Base-by-base conservation (phyloP, 2,113 vertebrate genomes). In the Ictalurus furcatus region DNA sequence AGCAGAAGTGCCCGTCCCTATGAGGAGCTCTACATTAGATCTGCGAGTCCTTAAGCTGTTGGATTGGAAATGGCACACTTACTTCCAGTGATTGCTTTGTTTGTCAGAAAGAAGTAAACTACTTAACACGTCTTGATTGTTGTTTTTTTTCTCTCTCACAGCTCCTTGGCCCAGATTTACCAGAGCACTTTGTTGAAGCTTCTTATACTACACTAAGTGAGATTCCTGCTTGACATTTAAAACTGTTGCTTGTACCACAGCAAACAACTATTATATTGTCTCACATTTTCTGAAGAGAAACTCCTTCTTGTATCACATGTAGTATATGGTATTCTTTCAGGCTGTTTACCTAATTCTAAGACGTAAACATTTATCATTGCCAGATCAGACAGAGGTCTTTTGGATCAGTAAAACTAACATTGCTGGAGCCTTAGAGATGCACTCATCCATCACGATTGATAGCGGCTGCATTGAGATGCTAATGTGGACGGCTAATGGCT, bases 391-490 rank as follows among this genome's bases (percentile, higher is more conserved):
- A 84, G 23, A 84, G 63, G 56, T 65, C 56, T 84, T 91, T 84
- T 19, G 44, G 85, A 85, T n/a, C 84, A 65, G 86, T 86, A 71
- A 89, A 88, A 54, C 89, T 87, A 87, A 89, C 87, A 63, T 82
- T 79, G 12, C 73, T 90, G 61, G 58, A 67, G 12, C 84, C 48
- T 52, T 88, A 83, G 79, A 44, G 56, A 82, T 87, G 52, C 44
- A 63, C 48, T 74, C 87, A 90, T 92, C 84, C 84, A 88, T 92
- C 92, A 90, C 56, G 3, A 34, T 80, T 37, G 37, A 83, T 63
- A 89, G 87, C 71, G 74, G 25, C 52, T 19, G 40, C 84, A 88
- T 94, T 93, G 56, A 84, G 52, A 93, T 92, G 91, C 88, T 88
- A 87, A 92, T 92, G 88, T 78, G 74, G 79, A 54, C 63, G 58